Evolutionary conservation across 2,113 vertebrate species (phyloP).

Genomic region (Excalfactoria chinensis): DNA sequence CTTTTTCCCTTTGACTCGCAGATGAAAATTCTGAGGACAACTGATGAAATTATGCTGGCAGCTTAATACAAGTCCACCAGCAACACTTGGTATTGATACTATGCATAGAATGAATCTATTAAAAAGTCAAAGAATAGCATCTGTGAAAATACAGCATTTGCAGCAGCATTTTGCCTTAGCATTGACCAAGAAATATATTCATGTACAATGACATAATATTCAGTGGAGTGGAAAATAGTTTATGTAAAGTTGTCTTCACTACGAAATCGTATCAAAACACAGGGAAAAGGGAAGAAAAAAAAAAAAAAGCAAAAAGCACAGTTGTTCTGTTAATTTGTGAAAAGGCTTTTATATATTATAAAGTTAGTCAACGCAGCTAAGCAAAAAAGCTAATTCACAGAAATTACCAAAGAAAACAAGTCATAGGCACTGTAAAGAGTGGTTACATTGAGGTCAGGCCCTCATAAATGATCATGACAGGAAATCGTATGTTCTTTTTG

Average conservation of each 20-base stretch:
- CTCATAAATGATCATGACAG: conserved; percentile 68
- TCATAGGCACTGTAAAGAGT: neutral
- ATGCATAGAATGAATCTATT: conserved; percentile 50
- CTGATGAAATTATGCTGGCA: conserved; percentile 23
- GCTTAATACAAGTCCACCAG: conserved; percentile 27
- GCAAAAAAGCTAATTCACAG: conserved; percentile 41
- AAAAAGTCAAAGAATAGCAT: conserved; percentile 36
- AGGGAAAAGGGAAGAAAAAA: neutral
- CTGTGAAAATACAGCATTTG: conserved; percentile 57
- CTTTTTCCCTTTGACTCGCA: neutral
- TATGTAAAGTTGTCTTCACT: conserved; percentile 60
- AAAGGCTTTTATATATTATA: conserved; percentile 28
- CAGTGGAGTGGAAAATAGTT: conserved; percentile 69
- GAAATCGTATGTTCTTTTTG: conserved; percentile 57
- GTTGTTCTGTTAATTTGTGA: conserved; percentile 11
- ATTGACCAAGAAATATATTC: conserved; percentile 63
- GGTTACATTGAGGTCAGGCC: conserved; percentile 41
- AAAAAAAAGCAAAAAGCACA: conserved; percentile 38
- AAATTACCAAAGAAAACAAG: conserved; percentile 63
- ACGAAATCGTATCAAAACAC: conserved; percentile 47
- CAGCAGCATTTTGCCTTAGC: conserved; percentile 49
- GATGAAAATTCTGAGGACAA: conserved; percentile 13
- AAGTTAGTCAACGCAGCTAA: conserved; percentile 60
- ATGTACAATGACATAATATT: conserved; percentile 38
- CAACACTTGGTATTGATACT: conserved; percentile 16